Conservation (phyloP, 64 coral and sea anemone genomes). For the Porites australiensis region DNA sequence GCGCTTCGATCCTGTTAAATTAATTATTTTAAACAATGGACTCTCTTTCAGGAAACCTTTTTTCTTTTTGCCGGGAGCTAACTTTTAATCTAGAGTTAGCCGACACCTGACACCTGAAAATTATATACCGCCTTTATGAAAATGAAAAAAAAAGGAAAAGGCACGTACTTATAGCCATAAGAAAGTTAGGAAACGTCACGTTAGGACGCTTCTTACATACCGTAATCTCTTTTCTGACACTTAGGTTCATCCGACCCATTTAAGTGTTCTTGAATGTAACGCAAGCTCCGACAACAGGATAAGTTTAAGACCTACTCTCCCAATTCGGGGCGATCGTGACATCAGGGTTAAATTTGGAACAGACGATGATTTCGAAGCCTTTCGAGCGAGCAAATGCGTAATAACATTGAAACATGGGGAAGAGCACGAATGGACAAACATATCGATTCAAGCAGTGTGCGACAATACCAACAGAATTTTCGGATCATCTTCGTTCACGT, state of each 20-base stretch:
- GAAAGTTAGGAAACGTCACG: too few species aligned
- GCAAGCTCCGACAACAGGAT: not conserved
- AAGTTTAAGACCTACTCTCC: constrained; percentile 46
- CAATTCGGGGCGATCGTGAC: not conserved
- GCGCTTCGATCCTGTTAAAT: too few species aligned
- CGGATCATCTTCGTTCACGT: not conserved
- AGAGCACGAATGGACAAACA: not conserved
- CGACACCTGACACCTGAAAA: too few species aligned
- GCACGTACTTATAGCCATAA: too few species aligned
- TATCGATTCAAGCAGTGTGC: constrained; percentile 28
- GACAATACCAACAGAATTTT: not conserved
- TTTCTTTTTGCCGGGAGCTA: too few species aligned
- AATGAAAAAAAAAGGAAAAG: too few species aligned
- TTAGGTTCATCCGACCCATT: constrained; percentile 28
- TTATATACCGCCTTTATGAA: too few species aligned
- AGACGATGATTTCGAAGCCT: too few species aligned
- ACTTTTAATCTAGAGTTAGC: too few species aligned
- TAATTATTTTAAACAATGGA: too few species aligned
- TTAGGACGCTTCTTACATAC: too few species aligned
- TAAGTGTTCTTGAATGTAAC: constrained; percentile 28
- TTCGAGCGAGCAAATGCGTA: not conserved
- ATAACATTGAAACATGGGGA: not conserved
- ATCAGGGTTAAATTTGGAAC: not conserved
- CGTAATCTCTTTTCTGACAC: not conserved
- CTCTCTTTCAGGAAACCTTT: too few species aligned